phyloP scores from a whole-genome alignment of 2,888 invertebrate species.

The Hydroisotoma schaefferi region DNA sequence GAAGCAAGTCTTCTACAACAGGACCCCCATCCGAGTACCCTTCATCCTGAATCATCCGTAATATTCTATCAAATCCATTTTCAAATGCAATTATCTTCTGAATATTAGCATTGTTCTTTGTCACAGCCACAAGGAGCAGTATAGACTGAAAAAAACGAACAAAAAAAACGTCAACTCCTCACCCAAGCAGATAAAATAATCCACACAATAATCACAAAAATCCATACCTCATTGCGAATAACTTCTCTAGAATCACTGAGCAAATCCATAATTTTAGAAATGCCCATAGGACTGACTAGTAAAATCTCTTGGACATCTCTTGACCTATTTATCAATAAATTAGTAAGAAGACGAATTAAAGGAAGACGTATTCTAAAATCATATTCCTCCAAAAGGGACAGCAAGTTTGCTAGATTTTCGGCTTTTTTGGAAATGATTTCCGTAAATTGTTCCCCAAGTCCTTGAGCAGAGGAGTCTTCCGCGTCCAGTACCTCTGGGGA shows the following conservation, averaged over 20 bases:
- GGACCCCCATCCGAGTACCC: conserved; percentile 93
- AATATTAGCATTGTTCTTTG: conserved; percentile 92
- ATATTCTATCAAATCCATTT: conserved; percentile 92
- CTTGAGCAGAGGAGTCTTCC: conserved; percentile 52
- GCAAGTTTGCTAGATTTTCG: conserved; percentile 75
- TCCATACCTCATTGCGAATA: conserved; percentile 81
- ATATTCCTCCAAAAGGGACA: conserved; percentile 87
- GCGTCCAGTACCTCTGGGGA: conserved; percentile 76
- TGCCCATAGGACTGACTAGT: conserved; percentile 89
- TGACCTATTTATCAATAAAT: conserved; percentile 77
- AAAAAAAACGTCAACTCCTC: background rate
- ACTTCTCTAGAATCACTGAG: conserved; percentile 91
- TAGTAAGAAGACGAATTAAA: conserved; percentile 80
- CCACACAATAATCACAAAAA: background rate
- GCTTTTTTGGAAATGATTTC: conserved; percentile 92
- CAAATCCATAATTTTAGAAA: conserved; percentile 95
- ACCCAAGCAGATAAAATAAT: conserved; percentile 7
- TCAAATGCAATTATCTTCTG: conserved; percentile 99
- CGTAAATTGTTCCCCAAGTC: conserved; percentile 86
- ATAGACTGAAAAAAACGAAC: conserved; percentile 60
- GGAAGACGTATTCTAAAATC: conserved; percentile 91
- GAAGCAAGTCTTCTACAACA: conserved; percentile 94
- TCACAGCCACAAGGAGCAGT: conserved; percentile 83
- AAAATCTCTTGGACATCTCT: conserved; percentile 85
- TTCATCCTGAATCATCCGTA: conserved; percentile 88